A percentile compares a stretch with the other conserved stretches of the same genome.
These are phyloP conservation scores for Kryphioiulus occultus DNA, from an alignment of 2,888 invertebrate species.

Conservation along the genomic window DNA sequence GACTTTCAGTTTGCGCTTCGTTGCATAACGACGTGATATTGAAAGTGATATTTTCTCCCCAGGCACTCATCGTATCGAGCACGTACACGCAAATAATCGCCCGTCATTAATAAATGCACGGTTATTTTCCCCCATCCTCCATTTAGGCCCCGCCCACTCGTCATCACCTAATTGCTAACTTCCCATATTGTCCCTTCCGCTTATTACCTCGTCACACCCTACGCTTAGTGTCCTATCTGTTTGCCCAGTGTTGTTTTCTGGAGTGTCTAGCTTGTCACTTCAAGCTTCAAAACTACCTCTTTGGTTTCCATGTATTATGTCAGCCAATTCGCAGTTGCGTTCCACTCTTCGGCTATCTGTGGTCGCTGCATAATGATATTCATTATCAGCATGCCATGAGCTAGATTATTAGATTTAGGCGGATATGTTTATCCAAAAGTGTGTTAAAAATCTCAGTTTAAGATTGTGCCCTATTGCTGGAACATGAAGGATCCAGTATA, in stretches of 20 bases:
- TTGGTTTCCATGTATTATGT: too few relatives aligned
- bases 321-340: too few relatives aligned
- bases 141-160: constrained; percentile 28
- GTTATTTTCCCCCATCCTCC: neutral
- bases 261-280: neutral
- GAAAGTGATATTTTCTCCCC: neutral
- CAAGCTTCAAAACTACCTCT: too few relatives aligned
- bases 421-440: too few relatives aligned
- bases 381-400: too few relatives aligned
- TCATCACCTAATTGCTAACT: neutral
- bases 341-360: too few relatives aligned
- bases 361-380: too few relatives aligned
- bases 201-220: neutral
- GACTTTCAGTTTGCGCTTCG: neutral
- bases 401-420: too few relatives aligned
- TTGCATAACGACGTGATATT: neutral
- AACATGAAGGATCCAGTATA: too few relatives aligned
- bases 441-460: too few relatives aligned
- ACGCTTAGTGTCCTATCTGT: neutral
- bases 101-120: neutral
- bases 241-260: neutral
- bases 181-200: constrained; percentile 29
- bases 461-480: too few relatives aligned
- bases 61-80: neutral
- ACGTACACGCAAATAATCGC: neutral